Conservation (phyloP, 1,140 invertebrate genomes). For the Calycopis cecrops region DNA sequence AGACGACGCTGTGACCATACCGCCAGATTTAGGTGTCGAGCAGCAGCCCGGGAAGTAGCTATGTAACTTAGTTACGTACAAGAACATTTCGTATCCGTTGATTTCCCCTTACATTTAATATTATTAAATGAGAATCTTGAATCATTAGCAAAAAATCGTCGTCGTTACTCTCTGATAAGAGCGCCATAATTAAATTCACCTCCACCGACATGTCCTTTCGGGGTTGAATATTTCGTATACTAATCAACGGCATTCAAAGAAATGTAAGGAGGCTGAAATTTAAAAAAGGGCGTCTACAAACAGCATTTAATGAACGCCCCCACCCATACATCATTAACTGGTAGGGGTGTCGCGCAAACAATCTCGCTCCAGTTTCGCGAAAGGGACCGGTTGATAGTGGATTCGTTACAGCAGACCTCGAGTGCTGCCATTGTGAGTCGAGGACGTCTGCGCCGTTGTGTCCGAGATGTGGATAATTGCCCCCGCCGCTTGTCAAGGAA, state of each 20-base stretch:
- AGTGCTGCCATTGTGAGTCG: slow-evolving; percentile 65
- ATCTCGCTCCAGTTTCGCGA: slow-evolving; percentile 63
- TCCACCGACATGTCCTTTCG: slow-evolving; percentile 31
- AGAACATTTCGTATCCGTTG: too few species aligned
- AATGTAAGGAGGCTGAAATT: slow-evolving; percentile 41
- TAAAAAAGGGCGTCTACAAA: slow-evolving; percentile 48
- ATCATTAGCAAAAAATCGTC: slow-evolving; percentile 38
- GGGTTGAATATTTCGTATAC: slow-evolving; percentile 32
- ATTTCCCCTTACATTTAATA: not conserved
- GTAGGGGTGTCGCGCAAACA: slow-evolving; percentile 64
- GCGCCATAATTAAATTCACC: slow-evolving; percentile 41
- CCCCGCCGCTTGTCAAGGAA: slow-evolving; percentile 44
- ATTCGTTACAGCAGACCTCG: slow-evolving; percentile 68
- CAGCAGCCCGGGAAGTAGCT: too few species aligned
- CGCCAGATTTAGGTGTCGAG: too few species aligned
- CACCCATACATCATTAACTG: slow-evolving; percentile 66
- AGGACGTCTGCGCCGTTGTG: slow-evolving; percentile 64
- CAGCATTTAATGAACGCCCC: slow-evolving; percentile 60
- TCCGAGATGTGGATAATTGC: slow-evolving; percentile 70
- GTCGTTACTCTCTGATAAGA: slow-evolving; percentile 32
- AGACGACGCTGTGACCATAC: too few species aligned
- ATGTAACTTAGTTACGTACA: too few species aligned
- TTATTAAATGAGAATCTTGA: slow-evolving; percentile 22
- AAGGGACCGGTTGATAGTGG: slow-evolving; percentile 65
- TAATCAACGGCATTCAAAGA: slow-evolving; percentile 46